Conservation (phyloP, 2,797 vertebrate genomes). For the Alca torda region DNA sequence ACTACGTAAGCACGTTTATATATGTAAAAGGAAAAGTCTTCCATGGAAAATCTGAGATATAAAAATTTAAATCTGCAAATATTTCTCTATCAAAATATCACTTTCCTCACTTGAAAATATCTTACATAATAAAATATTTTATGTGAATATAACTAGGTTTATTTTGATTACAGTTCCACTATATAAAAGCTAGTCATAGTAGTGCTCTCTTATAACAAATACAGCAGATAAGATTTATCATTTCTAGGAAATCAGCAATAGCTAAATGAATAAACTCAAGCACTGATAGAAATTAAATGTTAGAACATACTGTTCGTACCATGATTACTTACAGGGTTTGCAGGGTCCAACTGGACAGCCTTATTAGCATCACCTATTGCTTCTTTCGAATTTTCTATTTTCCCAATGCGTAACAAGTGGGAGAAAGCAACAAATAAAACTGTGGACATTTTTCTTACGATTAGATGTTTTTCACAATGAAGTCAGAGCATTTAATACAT, state of each 20-base stretch:
- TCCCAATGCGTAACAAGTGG: neutral
- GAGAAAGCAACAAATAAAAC: neutral
- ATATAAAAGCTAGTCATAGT: neutral
- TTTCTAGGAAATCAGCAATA: neutral
- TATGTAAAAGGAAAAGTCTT: neutral
- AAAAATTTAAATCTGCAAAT: neutral
- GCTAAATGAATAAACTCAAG: neutral
- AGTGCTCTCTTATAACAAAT: neutral
- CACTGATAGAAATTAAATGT: neutral
- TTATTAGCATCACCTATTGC: slow-evolving; percentile 8
- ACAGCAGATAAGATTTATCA: neutral
- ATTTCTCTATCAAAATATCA: neutral
- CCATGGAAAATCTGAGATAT: neutral
- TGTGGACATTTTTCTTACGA: neutral
- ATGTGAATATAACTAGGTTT: neutral
- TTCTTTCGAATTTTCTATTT: slow-evolving; percentile 22
- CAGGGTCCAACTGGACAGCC: neutral
- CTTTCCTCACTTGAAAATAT: neutral
- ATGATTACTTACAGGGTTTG: neutral
- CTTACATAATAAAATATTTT: neutral
- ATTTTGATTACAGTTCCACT: neutral
- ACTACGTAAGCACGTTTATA: neutral
- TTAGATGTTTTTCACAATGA: neutral
- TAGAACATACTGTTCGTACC: neutral
- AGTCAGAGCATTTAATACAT: neutral